These are phyloP conservation scores for Brachionus calyciflorus DNA, from an alignment of 1,140 invertebrate species.

Conservation along the genomic window DNA sequence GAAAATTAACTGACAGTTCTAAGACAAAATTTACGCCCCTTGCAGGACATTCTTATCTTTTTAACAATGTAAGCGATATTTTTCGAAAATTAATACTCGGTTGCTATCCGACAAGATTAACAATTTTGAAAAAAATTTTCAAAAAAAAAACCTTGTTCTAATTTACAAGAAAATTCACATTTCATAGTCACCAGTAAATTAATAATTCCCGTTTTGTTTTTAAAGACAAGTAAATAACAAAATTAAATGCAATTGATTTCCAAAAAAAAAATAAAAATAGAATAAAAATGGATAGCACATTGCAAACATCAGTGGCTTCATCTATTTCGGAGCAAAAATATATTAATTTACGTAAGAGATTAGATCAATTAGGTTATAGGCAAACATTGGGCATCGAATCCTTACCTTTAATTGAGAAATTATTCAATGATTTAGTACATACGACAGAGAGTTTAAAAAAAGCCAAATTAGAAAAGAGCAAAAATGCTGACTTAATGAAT, in stretches of 20 bases:
- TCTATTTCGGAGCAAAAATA: slow-evolving; percentile 45
- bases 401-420: slow-evolving; percentile 71
- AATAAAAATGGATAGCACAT: slow-evolving; percentile 30
- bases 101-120: slow-evolving; percentile 27
- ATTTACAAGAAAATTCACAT: not conserved
- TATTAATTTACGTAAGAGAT: slow-evolving; percentile 64
- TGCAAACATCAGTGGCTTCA: slow-evolving; percentile 22
- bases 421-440: slow-evolving; percentile 72
- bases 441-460: slow-evolving; percentile 75
- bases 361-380: slow-evolving; percentile 72
- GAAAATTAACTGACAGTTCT: too few relatives aligned
- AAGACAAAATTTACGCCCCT: slow-evolving; percentile 1
- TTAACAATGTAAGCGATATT: too few relatives aligned
- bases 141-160: not conserved
- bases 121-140: not conserved
- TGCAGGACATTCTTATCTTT: slow-evolving; percentile 10
- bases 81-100: not conserved
- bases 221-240: not conserved
- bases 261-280: too few relatives aligned
- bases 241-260: too few relatives aligned
- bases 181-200: too few relatives aligned
- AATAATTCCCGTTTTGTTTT: too few relatives aligned
- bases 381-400: slow-evolving; percentile 71
- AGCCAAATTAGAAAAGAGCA: slow-evolving; percentile 65
- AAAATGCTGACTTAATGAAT: slow-evolving; percentile 30